Evolutionary conservation across 1,140 invertebrate species (phyloP).

Genomic region (Trichoplusia ni): DNA sequence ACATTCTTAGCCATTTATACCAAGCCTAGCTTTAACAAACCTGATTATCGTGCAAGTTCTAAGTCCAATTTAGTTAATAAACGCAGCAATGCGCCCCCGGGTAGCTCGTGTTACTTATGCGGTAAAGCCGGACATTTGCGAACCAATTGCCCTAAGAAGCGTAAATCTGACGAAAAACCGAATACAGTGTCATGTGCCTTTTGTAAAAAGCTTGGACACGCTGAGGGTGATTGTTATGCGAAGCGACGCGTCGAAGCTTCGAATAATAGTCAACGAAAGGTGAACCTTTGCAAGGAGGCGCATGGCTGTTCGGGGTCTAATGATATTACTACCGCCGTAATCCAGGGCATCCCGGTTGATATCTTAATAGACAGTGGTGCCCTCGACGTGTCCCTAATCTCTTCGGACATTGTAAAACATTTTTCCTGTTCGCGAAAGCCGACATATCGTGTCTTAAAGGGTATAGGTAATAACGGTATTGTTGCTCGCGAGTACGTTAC

Average conservation of each 20-base stretch:
- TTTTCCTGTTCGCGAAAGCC: conserved; percentile 33
- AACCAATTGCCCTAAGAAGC: background rate
- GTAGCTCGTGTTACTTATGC: no score
- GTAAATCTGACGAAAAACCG: no score
- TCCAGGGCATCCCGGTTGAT: conserved; percentile 43
- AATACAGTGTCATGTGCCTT: background rate
- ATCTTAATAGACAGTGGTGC: conserved; percentile 46
- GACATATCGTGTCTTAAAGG: conserved; percentile 35
- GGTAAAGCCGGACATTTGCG: background rate
- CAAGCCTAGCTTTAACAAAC: background rate
- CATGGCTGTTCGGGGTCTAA: background rate
- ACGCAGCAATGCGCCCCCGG: no score
- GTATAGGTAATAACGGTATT: conserved; percentile 33
- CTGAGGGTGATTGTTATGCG: background rate
- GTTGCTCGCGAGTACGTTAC: conserved; percentile 29
- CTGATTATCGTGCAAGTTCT: no score
- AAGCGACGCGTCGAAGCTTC: background rate
- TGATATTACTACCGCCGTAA: conserved; percentile 37
- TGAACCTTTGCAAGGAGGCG: background rate
- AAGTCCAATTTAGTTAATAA: no score
- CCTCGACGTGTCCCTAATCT: conserved; percentile 6
- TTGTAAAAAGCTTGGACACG: background rate
- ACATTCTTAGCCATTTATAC: background rate
- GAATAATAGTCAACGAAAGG: background rate
- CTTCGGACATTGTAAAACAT: conserved; percentile 25